A percentile compares a stretch with the other conserved stretches of the same genome.
These are phyloP conservation scores for Tragulus kanchil DNA, from an alignment of 2,113 vertebrate genomes.

Conservation along the genomic window DNA sequence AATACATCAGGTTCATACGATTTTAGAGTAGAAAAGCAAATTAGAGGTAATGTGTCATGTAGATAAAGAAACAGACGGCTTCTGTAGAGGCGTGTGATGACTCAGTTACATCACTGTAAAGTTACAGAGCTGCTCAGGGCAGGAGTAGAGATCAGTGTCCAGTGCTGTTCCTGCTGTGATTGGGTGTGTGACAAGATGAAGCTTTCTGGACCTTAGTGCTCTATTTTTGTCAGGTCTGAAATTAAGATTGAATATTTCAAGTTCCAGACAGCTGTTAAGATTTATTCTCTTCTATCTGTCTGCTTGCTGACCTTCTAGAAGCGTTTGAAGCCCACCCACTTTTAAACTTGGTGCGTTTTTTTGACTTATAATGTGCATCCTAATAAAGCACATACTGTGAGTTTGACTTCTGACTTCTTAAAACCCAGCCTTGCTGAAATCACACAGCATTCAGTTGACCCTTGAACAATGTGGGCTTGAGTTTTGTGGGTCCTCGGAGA, in stretches of 20 bases:
- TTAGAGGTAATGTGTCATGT: not conserved
- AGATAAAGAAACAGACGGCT: not conserved
- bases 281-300: not conserved
- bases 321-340: too few relatives aligned
- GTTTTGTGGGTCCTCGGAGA: not conserved
- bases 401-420: not conserved
- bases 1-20: not conserved
- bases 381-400: not conserved
- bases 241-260: slow-evolving; percentile 42
- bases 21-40: slow-evolving; percentile 33
- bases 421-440: not conserved
- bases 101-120: not conserved
- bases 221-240: not conserved
- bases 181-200: not conserved
- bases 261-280: not conserved
- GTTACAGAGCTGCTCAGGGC: not conserved
- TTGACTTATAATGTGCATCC: not conserved
- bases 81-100: too few relatives aligned
- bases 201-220: slow-evolving; percentile 8
- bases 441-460: not conserved
- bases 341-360: not conserved
- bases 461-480: not conserved
- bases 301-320: not conserved
- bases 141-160: not conserved
- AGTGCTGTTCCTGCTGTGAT: not conserved